Percentiles rank a stretch among this genome's conserved stretches.
Conservation (phyloP, 2,113 vertebrate genomes). For the Lonchura striata region DNA sequence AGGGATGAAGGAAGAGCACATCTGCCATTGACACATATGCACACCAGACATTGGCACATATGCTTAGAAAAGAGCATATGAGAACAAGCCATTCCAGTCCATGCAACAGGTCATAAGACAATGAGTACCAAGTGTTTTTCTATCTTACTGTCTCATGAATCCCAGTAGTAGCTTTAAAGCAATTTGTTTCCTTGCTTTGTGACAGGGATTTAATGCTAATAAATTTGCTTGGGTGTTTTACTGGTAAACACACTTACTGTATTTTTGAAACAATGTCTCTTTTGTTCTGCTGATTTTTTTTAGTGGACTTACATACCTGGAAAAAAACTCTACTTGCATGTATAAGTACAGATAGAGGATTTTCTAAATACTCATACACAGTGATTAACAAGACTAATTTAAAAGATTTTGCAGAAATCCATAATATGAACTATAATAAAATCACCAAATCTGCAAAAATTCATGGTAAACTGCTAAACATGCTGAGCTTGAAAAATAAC, state of each 20-base stretch:
- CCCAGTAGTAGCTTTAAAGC: not conserved
- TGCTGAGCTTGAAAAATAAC: not conserved
- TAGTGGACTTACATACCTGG: not conserved
- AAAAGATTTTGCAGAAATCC: constrained; percentile 9
- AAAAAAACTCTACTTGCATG: not conserved
- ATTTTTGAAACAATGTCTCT: not conserved
- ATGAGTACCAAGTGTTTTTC: not conserved
- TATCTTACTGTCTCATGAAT: not conserved
- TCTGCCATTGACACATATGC: not conserved
- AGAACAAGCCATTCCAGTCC: not conserved
- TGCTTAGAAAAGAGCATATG: not conserved
- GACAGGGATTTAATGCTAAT: not conserved
- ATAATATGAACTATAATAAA: not conserved
- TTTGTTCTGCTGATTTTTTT: not conserved
- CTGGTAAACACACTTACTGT: not conserved
- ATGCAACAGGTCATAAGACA: not conserved
- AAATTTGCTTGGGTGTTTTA: not conserved
- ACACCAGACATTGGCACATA: not conserved
- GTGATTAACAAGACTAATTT: not conserved
- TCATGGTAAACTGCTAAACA: not conserved
- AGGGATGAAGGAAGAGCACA: not conserved
- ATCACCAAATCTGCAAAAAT: not conserved
- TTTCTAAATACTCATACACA: not conserved
- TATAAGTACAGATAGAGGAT: not conserved
- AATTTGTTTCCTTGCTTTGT: not conserved